A percentile compares a stretch with the other conserved stretches of the same genome.
These are phyloP conservation scores for Oreochromis spilurus DNA, from an alignment of 2,113 vertebrate genomes.

Conservation along the genomic window DNA sequence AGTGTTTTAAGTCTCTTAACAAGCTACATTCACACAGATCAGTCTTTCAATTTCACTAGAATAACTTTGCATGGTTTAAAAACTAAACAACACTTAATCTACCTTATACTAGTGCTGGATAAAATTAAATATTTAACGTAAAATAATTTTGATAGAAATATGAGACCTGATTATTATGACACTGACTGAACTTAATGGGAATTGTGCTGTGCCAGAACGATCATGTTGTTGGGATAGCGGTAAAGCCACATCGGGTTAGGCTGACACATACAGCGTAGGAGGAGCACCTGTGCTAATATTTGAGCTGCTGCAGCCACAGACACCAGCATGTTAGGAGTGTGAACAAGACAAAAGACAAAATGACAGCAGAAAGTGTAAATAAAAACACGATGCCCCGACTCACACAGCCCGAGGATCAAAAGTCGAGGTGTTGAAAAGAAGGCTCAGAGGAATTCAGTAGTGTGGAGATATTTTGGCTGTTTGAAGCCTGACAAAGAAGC, in stretches of 20 bases:
- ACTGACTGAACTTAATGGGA: background rate
- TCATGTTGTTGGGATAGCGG: background rate
- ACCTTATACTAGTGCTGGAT: background rate
- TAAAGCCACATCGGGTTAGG: fast-evolving
- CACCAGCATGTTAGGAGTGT: background rate
- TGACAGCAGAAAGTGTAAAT: background rate
- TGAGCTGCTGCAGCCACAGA: background rate
- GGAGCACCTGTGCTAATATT: background rate
- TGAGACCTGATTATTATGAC: fast-evolving
- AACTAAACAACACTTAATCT: background rate
- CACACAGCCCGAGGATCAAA: background rate
- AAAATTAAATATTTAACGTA: background rate
- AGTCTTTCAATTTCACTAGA: background rate
- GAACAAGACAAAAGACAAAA: background rate
- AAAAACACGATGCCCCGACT: background rate
- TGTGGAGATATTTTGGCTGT: background rate
- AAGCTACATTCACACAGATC: background rate
- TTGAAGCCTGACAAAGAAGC: background rate
- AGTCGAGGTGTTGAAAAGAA: background rate
- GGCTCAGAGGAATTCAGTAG: background rate
- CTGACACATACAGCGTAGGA: background rate
- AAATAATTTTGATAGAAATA: background rate
- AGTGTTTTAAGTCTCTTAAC: background rate
- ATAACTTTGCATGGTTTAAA: too few relatives aligned
- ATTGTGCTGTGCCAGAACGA: background rate